Conservation (phyloP, 2,113 vertebrate genomes). For the Sinocyclocheilus rhinocerous region DNA sequence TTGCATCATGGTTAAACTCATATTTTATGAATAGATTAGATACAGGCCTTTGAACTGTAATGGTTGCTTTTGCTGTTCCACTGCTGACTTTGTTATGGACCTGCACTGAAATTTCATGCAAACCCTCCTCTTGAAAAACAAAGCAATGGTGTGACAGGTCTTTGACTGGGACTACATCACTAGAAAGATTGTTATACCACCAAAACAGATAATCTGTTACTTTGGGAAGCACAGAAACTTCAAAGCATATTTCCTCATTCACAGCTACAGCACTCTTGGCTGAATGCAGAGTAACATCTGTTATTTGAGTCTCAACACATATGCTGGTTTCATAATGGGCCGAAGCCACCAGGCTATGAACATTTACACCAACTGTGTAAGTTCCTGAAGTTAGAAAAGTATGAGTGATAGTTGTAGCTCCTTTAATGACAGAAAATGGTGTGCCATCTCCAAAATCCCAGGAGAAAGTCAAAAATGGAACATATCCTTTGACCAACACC, state of each 20-base stretch:
- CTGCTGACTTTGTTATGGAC: conserved; percentile 72
- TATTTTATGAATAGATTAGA: conserved; percentile 59
- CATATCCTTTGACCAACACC: conserved; percentile 65
- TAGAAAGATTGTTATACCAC: conserved; percentile 65
- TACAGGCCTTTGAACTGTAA: conserved; percentile 70
- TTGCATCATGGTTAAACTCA: conserved; percentile 45
- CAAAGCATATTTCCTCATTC: conserved; percentile 67
- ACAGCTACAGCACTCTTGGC: conserved; percentile 57
- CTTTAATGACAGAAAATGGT: conserved; percentile 53
- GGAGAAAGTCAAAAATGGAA: conserved; percentile 63
- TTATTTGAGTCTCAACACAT: conserved; percentile 69
- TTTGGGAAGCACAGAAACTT: conserved; percentile 62
- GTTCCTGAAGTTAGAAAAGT: conserved; percentile 64
- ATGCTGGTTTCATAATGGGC: conserved; percentile 58
- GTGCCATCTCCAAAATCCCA: conserved; percentile 77
- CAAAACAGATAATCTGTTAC: conserved; percentile 61
- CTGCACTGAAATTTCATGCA: conserved; percentile 65
- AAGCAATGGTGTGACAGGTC: conserved; percentile 66
- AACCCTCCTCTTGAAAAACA: conserved; percentile 69
- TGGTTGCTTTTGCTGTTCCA: conserved; percentile 55
- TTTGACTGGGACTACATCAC: neutral
- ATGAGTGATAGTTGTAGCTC: conserved; percentile 64
- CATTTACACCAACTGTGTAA: conserved; percentile 66
- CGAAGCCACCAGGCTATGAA: conserved; percentile 60
- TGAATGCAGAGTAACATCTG: conserved; percentile 55